These are phyloP conservation scores for Myotis davidii DNA, from an alignment of 2,113 vertebrate genomes.

Conservation along the genomic window DNA sequence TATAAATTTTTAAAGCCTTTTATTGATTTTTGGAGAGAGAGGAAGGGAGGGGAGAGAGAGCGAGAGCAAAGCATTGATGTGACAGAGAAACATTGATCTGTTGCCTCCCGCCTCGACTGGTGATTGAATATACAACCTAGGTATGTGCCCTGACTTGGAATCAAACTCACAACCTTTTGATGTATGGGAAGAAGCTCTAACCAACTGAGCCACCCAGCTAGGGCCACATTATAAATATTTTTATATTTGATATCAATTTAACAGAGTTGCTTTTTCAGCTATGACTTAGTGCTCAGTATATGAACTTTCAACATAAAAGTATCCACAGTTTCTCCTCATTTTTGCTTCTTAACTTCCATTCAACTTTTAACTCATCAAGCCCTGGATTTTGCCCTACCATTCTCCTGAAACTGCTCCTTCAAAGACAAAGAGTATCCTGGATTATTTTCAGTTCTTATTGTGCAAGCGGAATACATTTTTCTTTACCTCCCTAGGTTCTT, in stretches of 20 bases:
- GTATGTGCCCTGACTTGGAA: not conserved
- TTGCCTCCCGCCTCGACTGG: fast-evolving
- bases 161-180: not conserved
- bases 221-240: not conserved
- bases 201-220: not conserved
- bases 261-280: not conserved
- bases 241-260: constrained; percentile 29
- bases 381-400: not conserved
- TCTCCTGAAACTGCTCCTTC: not conserved
- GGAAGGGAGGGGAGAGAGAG: no score
- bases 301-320: not conserved
- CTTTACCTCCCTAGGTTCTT: not conserved
- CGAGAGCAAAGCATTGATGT: not conserved
- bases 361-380: not conserved
- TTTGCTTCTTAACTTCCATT: constrained; percentile 11
- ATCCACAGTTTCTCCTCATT: not conserved
- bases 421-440: not conserved
- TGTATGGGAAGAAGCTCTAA: not conserved
- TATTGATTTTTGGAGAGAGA: not conserved
- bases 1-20: not conserved
- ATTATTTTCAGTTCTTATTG: constrained; percentile 19
- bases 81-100: not conserved
- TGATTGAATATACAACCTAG: not conserved
- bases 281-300: not conserved
- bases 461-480: not conserved